Base-by-base conservation (phyloP, 2,113 vertebrate species). In the Pleuronectes platessa region DNA sequence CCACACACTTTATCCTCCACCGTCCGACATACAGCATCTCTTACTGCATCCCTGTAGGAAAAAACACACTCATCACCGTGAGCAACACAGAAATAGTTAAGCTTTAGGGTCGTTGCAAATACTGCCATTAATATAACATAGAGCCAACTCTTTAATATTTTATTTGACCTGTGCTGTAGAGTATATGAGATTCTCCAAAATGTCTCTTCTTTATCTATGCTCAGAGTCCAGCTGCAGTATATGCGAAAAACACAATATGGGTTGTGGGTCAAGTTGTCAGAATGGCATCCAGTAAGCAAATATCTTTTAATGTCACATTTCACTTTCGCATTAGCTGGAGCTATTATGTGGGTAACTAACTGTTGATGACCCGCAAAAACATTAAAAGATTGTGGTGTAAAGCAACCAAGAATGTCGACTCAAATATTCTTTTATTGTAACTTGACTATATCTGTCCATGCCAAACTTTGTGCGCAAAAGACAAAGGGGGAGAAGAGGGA, bases 91-190 rank as follows among this genome's bases (percentile, higher is more conserved):
- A 60, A 21, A 65, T 24, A 45, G 23, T 70, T 13, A 53, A 53
- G 23, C 27, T 69, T 49, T 2, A 23, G 56, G 11, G 58, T 68
- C 20, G 62, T 47, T 63, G 42, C 2, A 64, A 31, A 71, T 72
- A 9, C 21, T 51, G 40, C 35, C 21, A 76, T 62, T 49, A 77
- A 42, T 31, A 62, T 71, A 71, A 61, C 49, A 65, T 66, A 15
- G 21, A 59, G 56, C 17, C 11, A 21, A 58, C 6, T 3, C 26
- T 45, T 58, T 26, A 23, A 59, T 59, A 61, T 45, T 63, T 68
- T 14, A 51, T 17, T 47, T 26, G 18, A 13, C 13, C 17, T 26
- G 45, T 60, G 61, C 20, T 60, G 27, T 51, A 23, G 47, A 37
- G n/a, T 8, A 4, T 6, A 18, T 54, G 27, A 37, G 14, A 14